Percentiles rank a stretch among this genome's conserved stretches.
phyloP scores from a whole-genome alignment of 2,113 vertebrate species.

The Galeopterus variegatus region DNA sequence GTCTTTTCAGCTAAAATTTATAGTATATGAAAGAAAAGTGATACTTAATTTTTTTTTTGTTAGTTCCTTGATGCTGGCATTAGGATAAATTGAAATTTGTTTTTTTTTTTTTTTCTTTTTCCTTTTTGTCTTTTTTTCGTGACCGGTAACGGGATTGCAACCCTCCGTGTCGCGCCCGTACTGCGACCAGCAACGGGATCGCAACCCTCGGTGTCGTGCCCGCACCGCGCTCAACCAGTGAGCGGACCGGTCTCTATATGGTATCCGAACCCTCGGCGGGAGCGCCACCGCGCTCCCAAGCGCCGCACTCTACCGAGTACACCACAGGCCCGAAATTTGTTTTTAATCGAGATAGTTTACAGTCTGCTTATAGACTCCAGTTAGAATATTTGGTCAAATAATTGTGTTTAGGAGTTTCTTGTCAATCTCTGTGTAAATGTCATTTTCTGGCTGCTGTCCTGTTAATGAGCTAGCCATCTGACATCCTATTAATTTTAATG shows the following conservation, averaged over 20 bases:
- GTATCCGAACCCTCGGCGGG: too few relatives aligned
- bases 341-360: not conserved
- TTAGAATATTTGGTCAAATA: conserved; percentile 20
- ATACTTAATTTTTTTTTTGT: not conserved
- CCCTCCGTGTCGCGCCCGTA: too few relatives aligned
- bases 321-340: too few relatives aligned
- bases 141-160: too few relatives aligned
- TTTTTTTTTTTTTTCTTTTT: too few relatives aligned
- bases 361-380: not conserved
- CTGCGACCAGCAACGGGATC: too few relatives aligned
- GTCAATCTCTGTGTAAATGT: not conserved
- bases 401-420: not conserved
- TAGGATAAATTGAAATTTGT: conserved; percentile 20
- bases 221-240: too few relatives aligned
- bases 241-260: too few relatives aligned
- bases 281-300: too few relatives aligned
- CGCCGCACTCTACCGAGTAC: too few relatives aligned
- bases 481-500: conserved; percentile 1
- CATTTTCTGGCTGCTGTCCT: not conserved
- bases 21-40: not conserved
- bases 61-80: not conserved
- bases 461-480: not conserved
- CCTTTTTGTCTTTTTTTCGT: too few relatives aligned
- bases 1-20: conserved; percentile 1
- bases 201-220: too few relatives aligned